Conservation (phyloP, 2,888 invertebrate species). For the Diploptera punctata region DNA sequence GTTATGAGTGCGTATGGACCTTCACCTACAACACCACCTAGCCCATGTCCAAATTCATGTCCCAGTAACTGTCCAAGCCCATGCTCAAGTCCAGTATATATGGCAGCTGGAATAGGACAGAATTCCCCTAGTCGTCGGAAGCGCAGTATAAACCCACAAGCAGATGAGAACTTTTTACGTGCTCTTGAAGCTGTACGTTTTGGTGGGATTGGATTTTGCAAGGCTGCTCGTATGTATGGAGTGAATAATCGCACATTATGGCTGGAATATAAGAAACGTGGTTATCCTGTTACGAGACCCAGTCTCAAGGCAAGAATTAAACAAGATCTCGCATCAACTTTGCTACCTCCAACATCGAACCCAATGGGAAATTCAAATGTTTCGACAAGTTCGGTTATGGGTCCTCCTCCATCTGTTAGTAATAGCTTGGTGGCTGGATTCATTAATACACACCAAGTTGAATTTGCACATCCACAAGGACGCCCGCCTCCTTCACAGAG, state of each 20-base stretch:
- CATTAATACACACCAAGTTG: constrained; percentile 73
- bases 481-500: constrained; percentile 17
- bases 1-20: constrained; percentile 26
- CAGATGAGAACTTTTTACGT: constrained; percentile 81
- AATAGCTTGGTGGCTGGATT: constrained; percentile 68
- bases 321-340: constrained; percentile 67
- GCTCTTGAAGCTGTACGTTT: constrained; percentile 83
- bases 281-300: constrained; percentile 80
- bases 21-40: constrained; percentile 17
- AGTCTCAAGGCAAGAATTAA: constrained; percentile 80
- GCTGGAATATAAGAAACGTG: constrained; percentile 85
- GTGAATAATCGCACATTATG: constrained; percentile 86
- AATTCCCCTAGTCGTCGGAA: constrained; percentile 65
- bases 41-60: constrained; percentile 40
- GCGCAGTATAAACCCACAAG: constrained; percentile 79
- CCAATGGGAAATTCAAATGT: constrained; percentile 45
- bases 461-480: constrained; percentile 57
- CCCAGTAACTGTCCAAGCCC: constrained; percentile 48
- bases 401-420: constrained; percentile 69
- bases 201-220: constrained; percentile 86
- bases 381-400: constrained; percentile 56
- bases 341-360: constrained; percentile 58
- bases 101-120: constrained; percentile 43
- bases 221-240: constrained; percentile 82
- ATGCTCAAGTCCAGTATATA: constrained; percentile 44